Evolutionary conservation across 1,140 invertebrate genomes (phyloP), one percentile per base, ranked within the genome.

Genomic region (Leptestheria dahalacensis): DNA sequence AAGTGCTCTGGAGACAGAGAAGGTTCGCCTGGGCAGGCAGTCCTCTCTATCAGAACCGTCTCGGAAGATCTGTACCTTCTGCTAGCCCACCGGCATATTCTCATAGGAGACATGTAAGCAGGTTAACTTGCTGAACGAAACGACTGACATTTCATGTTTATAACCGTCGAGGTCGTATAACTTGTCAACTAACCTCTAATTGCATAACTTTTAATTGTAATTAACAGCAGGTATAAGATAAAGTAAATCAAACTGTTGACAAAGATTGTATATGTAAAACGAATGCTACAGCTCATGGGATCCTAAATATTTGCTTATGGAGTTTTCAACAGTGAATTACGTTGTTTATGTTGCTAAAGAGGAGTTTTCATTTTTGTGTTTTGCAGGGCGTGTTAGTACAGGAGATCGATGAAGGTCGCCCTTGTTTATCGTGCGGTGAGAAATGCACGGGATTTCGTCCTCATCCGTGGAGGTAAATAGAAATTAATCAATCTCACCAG

Each of bases 381-480:
- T 78, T 76, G 26, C 77, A 90, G 87, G 86, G 83, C 59, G 81
- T 87, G 28, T 72, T 85, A 62, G 85, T 89, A 62, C 82, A 85
- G 57, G 88, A 91, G 69, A 79, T 89, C 23, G 86, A 88, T 63
- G 84, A 87, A 66, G 88, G 87, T 12, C 83, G 86, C 62, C 85
- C 86, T 20, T 91, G 88, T 68, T 78, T 86, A 63, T 79, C 81
- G 63, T 91, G 88, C 69, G 80, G 80, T 53, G 84, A 88, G 65
- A 78, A 81, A 57, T 90, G 86, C 70, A 75, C 82, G 1, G 88
- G 88, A 60, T 91, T 89, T 71, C 79, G 78, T 47, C 77, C 81
- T 24, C 88, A 91, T 68, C 74, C 79, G 63, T 91, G 88, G 88
- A 84, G 87, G 88, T 91, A 70, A 82, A 79, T 70, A 46, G 12